Evolutionary conservation across 2,888 invertebrate species (phyloP), one percentile per base, ranked within the genome.

Genomic region (Folsomia candida): DNA sequence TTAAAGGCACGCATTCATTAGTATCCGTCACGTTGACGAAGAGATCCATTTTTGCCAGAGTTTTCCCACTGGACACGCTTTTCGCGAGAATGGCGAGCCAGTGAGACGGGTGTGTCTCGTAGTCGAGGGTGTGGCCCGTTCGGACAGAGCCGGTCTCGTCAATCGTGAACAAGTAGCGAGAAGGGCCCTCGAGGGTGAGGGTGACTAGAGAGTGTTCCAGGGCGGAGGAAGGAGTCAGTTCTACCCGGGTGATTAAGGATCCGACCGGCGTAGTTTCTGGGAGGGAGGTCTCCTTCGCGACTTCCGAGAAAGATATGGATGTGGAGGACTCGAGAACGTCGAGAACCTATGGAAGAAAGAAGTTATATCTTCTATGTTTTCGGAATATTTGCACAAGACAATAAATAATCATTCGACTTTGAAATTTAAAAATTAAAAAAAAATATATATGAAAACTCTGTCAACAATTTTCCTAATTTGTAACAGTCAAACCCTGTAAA

Each of bases 11-110:
- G 87, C 97, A 94, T 86, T 99, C 98, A 85, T 98, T 98, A 82
- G 74, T 74, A 62, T 76, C 95, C 79, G 89, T 85, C 76, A 98
- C 91, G 82, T 91, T 89, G 64, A 93, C 87, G 82, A 89, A 93
- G 60, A 94, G 89, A 90, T 91, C 92, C 18, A 94, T 87, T 81
- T 92, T 91, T 51, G 93, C 88, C 82, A 89, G 90, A 18, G 92
- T 86, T 1, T 95, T 94, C 27, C 94, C 92, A 22, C 93, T 90
- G 0, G 93, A 96, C 80, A 91, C 90, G 85, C 97, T 97, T 82
- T 93, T 91, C 2, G 97, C 97, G 83, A 91, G 91, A 68, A 97
- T 89, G 9, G 94, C 95, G 76, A 98, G 85, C 98, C 98, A 98
- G 85, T 95, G 79, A 82, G 91, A 90, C 47, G 89, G 85, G 80